Evolutionary conservation across 2,797 vertebrate genomes (phyloP).

Genomic region (Molossus molossus): DNA sequence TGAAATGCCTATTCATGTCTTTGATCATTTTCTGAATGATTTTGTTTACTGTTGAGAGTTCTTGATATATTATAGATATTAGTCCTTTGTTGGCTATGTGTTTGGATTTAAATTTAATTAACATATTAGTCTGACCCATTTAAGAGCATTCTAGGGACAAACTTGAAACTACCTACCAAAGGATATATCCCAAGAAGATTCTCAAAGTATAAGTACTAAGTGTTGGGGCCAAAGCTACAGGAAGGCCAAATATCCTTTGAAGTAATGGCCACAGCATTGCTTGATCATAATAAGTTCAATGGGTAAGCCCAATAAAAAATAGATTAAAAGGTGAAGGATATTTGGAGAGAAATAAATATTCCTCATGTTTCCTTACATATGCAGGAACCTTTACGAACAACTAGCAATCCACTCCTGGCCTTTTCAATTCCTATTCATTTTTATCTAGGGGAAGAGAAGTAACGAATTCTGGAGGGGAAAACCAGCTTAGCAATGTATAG

Average conservation of each 20-base stretch:
- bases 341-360: background rate
- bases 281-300: background rate
- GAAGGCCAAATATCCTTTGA: background rate
- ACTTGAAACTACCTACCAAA: background rate
- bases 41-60: no score
- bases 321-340: background rate
- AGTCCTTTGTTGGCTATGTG: background rate
- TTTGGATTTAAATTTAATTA: conserved; percentile 41
- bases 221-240: background rate
- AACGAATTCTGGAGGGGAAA: conserved; percentile 33
- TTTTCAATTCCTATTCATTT: background rate
- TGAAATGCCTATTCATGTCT: no score
- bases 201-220: background rate
- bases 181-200: background rate
- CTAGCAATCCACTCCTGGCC: background rate
- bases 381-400: background rate
- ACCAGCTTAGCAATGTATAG: background rate
- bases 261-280: background rate
- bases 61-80: background rate
- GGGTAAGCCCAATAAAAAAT: background rate
- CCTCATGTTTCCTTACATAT: background rate
- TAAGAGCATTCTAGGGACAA: background rate
- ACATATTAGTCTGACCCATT: background rate
- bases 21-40: no score
- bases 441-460: background rate